Evolutionary conservation across 2,113 vertebrate species (phyloP), one percentile per base, ranked within the genome.

Genomic region (Sapajus apella): DNA sequence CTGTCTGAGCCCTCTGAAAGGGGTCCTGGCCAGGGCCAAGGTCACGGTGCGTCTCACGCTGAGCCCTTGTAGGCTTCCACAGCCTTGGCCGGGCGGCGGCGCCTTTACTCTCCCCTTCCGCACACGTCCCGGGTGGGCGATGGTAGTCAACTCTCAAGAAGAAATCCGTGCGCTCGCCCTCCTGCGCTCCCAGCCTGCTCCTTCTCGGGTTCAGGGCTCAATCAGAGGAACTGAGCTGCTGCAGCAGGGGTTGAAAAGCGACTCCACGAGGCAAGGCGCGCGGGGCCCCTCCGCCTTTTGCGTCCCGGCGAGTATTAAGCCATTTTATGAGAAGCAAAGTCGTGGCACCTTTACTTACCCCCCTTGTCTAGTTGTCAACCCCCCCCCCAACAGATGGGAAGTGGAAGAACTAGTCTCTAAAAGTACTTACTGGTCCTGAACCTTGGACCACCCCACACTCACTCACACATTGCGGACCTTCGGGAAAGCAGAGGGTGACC

Each of bases 11-110:
- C 13, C 7, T 77, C 17, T 6, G 58, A 20, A 72, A 45, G 18
- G 23, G 37, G 17, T 45, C 56, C 8, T 0, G 32, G 87, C 68
- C 96, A 76, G 70, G 61, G 93, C 97, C 97, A 97, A 96, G 92
- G 96, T 96, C 97, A 96, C 1, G 21, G 92, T 5, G 45, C 3
- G 0, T 32, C 86, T 79, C 13, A 0, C 11, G 56, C 50, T 12
- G n/a, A 70, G 52, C 76, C 23, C 43, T 47, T 90, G 6, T 1
- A 18, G 45, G 18, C 58, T 8, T 32, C 20, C 37, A 56, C 40
- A 40, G 72, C 47, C 21, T 55, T 12, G 8, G 10, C 64, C 79
- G n/a, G 23, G 0, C 4, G 8, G 30, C 3, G 30, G 2, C 40
- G n/a, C 3, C 47, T 5, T 47, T 27, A 1, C 21, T 56, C 13